Conservation (phyloP, 2,113 vertebrate genomes). For the Irena cyanogastra region DNA sequence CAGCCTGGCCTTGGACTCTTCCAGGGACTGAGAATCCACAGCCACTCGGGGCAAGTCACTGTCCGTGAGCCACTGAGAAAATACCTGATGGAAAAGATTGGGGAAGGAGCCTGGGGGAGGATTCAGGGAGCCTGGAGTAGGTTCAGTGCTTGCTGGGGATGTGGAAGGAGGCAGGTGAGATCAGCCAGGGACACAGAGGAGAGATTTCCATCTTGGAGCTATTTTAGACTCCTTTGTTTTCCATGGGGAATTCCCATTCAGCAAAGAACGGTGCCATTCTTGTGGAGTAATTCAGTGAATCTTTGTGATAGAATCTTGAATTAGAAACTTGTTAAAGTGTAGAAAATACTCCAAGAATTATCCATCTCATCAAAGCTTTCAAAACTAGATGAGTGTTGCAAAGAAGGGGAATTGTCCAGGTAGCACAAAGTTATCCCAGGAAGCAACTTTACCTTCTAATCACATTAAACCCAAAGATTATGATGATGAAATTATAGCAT, state of each 20-base stretch:
- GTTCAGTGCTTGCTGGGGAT: background rate
- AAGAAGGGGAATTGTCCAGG: background rate
- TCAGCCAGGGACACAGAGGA: background rate
- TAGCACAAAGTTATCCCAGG: background rate
- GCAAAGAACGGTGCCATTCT: background rate
- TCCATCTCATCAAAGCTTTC: background rate
- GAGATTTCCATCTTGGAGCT: background rate
- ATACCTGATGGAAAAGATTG: background rate
- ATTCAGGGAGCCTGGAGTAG: background rate
- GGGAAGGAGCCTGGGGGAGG: background rate
- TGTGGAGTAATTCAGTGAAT: background rate
- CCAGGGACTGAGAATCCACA: background rate
- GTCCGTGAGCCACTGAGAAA: background rate
- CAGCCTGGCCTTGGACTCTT: background rate
- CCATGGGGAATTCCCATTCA: conserved; percentile 11
- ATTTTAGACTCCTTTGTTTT: background rate
- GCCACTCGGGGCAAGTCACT: background rate
- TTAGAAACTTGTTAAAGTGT: background rate
- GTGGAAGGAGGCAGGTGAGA: background rate
- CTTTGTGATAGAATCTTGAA: background rate
- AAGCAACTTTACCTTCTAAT: background rate
- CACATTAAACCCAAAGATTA: background rate
- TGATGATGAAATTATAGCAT: background rate
- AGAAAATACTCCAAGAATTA: background rate
- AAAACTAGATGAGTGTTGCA: background rate